A percentile compares a stretch with the other conserved stretches of the same genome.
phyloP scores from a whole-genome alignment of 2,113 vertebrate species.

The Ctenomys sociabilis region DNA sequence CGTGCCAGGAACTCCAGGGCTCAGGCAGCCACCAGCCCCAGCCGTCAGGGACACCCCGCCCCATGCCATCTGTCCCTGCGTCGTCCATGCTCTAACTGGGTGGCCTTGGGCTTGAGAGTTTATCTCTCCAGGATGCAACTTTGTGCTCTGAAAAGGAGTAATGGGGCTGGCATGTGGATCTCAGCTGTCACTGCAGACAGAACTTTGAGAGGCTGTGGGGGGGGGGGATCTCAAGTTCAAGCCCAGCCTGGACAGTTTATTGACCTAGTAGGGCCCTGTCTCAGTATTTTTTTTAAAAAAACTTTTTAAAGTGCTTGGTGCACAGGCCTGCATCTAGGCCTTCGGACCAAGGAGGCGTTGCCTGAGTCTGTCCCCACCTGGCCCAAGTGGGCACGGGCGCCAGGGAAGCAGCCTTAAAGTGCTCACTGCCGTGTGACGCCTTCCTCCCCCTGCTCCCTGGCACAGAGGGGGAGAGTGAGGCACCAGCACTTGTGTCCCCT shows the following conservation, averaged over 20 bases:
- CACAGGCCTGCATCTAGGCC: background rate
- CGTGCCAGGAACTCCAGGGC: slow-evolving; percentile 54
- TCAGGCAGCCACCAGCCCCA: background rate
- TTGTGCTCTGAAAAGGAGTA: background rate
- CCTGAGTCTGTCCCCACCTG: background rate
- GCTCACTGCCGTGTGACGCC: fast-evolving
- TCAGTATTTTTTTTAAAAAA: background rate
- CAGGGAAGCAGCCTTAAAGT: background rate
- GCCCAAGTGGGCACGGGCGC: background rate
- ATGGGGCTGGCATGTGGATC: background rate
- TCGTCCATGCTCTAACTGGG: background rate
- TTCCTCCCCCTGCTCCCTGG: background rate
- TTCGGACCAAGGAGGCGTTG: background rate
- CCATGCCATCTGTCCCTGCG: background rate
- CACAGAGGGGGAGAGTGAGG: background rate
- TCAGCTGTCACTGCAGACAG: background rate
- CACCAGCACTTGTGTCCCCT: background rate
- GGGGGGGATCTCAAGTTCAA: background rate
- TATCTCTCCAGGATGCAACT: background rate
- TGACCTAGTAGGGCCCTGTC: background rate
- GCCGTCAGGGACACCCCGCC: background rate
- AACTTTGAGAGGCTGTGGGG: background rate
- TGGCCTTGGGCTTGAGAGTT: background rate
- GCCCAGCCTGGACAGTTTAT: background rate
- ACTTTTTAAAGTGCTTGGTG: background rate